Percentiles rank a stretch among this genome's conserved stretches.
Conservation (phyloP, 2,888 invertebrate species). For the Callyntrura sp. region DNA sequence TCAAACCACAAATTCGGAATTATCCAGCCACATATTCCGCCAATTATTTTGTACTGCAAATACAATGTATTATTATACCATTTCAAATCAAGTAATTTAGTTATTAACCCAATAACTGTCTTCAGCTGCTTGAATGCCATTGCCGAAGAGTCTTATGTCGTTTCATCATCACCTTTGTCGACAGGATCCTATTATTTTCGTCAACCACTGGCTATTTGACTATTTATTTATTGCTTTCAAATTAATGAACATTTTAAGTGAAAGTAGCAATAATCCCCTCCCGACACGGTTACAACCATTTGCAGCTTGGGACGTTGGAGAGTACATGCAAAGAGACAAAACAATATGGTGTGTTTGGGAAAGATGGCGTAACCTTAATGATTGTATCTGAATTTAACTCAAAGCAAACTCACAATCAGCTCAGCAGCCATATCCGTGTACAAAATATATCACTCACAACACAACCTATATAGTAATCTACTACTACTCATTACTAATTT, state of each 20-base stretch:
- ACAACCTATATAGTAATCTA: slow-evolving; percentile 30
- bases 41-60: slow-evolving; percentile 21
- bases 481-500: not conserved
- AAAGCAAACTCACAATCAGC: slow-evolving; percentile 38
- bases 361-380: not conserved
- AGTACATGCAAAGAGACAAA: not conserved
- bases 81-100: not conserved
- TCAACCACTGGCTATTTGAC: not conserved
- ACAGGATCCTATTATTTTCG: not conserved
- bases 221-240: not conserved
- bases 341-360: not conserved
- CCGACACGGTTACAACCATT: not conserved
- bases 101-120: slow-evolving; percentile 13
- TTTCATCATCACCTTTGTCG: not conserved
- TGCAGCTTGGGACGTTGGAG: not conserved
- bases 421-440: slow-evolving; percentile 67
- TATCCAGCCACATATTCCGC: slow-evolving; percentile 48
- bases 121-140: not conserved
- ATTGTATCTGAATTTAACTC: not conserved
- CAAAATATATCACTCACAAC: slow-evolving; percentile 64
- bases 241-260: not conserved
- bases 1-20: not conserved
- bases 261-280: not conserved
- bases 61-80: not conserved
- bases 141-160: not conserved